These are phyloP conservation scores for Otolemur crassicaudatus DNA, from an alignment of 2,797 vertebrate genomes.

Conservation along the genomic window DNA sequence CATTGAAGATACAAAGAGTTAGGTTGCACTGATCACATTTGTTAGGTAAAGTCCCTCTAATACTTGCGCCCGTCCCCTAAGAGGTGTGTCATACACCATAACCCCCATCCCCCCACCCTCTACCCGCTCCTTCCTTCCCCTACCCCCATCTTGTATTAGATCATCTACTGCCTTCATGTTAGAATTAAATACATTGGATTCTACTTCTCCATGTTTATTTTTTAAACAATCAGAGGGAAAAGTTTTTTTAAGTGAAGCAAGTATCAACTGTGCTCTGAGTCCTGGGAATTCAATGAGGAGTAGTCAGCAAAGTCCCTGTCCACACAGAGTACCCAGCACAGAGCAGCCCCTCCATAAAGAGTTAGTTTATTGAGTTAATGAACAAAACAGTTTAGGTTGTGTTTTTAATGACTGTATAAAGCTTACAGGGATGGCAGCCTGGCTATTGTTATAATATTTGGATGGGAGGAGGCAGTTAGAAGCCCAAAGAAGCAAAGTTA, in stretches of 20 bases:
- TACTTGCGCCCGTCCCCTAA: too few relatives aligned
- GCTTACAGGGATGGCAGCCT: not conserved
- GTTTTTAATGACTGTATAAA: not conserved
- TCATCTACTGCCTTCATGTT: too few relatives aligned
- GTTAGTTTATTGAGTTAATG: not conserved
- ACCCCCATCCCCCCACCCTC: too few relatives aligned
- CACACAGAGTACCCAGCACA: not conserved
- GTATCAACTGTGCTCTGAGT: not conserved
- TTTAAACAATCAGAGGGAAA: not conserved
- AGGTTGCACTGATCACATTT: too few relatives aligned
- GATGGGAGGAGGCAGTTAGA: not conserved
- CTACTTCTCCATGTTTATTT: too few relatives aligned
- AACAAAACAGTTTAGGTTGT: not conserved
- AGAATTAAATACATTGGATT: too few relatives aligned
- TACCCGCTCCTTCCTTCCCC: too few relatives aligned
- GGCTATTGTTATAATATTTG: not conserved
- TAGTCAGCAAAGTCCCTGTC: not conserved
- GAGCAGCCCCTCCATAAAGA: not conserved
- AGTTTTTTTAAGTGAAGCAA: not conserved
- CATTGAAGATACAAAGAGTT: too few relatives aligned
- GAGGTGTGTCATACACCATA: too few relatives aligned
- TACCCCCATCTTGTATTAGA: too few relatives aligned
- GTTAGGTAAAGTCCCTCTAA: too few relatives aligned
- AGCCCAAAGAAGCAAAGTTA: not conserved
- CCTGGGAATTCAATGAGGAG: not conserved